Conservation (phyloP, 2,113 vertebrate species). For the Engraulis encrasicolus region DNA sequence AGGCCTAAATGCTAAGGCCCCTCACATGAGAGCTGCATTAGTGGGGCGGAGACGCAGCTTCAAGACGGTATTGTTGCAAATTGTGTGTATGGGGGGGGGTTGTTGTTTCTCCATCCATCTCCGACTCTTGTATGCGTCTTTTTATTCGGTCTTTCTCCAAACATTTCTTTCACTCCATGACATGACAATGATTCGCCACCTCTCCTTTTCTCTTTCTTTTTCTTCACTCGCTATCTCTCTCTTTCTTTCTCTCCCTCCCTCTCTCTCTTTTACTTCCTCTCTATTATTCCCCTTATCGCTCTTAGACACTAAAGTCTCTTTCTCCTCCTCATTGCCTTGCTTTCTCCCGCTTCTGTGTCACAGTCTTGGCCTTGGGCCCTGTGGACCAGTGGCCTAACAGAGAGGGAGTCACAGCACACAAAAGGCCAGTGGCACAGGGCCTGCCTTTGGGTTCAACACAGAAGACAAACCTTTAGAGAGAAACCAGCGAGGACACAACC, state of each 20-base stretch:
- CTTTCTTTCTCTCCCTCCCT: background rate
- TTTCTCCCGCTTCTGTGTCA: conserved; percentile 22
- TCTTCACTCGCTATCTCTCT: background rate
- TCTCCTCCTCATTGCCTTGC: conserved; percentile 30
- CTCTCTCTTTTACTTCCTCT: background rate
- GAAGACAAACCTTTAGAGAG: conserved; percentile 21
- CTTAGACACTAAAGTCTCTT: background rate
- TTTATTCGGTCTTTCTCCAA: too few species aligned
- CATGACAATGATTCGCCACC: background rate
- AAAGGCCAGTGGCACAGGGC: conserved; percentile 39
- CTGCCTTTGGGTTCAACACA: conserved; percentile 26
- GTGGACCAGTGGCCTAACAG: conserved; percentile 13
- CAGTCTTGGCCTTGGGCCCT: conserved; percentile 33
- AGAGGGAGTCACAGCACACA: conserved; percentile 36
- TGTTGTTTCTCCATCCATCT: conserved; percentile 11
- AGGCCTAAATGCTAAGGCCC: conserved; percentile 17
- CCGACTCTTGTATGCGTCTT: too few species aligned
- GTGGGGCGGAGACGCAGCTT: conserved; percentile 6
- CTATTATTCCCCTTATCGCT: too few species aligned
- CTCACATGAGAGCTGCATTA: conserved; percentile 13
- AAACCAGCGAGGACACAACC: background rate
- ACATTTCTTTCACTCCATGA: background rate
- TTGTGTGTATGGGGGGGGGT: conserved; percentile 38
- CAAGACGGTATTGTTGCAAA: conserved; percentile 37
- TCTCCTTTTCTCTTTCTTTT: background rate